Conservation (phyloP, 2,113 vertebrate species). For the Sphaerodactylus townsendi region DNA sequence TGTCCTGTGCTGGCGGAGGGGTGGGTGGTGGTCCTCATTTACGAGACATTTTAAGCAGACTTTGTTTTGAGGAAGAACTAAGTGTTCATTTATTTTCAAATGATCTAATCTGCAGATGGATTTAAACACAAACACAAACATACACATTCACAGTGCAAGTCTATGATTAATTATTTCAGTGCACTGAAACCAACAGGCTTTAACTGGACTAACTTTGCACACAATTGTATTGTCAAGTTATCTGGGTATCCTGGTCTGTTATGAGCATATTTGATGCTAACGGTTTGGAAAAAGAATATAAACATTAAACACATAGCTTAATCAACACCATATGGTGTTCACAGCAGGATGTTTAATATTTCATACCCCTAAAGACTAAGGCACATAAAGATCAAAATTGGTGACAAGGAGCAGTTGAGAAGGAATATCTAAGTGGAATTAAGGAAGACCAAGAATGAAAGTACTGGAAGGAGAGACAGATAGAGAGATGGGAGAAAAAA, state of each 20-base stretch:
- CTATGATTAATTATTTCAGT: too few species aligned
- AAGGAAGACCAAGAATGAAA: neutral
- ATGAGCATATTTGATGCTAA: neutral
- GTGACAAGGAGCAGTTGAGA: neutral
- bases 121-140: neutral
- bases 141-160: too few species aligned
- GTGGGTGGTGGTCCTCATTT: neutral
- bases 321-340: neutral
- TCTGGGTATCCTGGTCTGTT: neutral
- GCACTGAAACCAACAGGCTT: too few species aligned
- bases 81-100: neutral
- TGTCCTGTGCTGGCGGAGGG: neutral
- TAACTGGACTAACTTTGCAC: too few species aligned
- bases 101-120: neutral
- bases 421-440: neutral
- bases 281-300: neutral
- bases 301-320: neutral
- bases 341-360: neutral
- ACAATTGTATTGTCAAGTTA: neutral
- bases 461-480: neutral
- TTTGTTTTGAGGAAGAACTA: neutral
- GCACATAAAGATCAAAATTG: neutral
- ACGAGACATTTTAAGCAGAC: neutral
- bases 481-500: too few species aligned
- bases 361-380: neutral